Conservation (phyloP, 2,797 vertebrate genomes). For the Garrulus glandarius region DNA sequence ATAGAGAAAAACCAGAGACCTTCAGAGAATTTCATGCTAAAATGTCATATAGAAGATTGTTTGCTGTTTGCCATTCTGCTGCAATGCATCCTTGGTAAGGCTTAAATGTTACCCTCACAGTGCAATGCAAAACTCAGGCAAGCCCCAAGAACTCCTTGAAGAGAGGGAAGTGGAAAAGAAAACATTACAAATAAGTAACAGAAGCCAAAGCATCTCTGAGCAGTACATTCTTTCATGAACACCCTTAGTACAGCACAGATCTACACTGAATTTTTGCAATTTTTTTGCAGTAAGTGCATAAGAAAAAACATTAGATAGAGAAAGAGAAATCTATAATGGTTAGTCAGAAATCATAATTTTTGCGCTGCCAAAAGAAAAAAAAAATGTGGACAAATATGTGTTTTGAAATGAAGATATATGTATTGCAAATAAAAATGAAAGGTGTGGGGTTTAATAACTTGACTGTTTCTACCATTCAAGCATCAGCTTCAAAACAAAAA, state of each 20-base stretch:
- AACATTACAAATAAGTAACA: background rate
- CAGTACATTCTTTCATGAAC: background rate
- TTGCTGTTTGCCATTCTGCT: background rate
- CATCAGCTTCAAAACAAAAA: conserved; percentile 37
- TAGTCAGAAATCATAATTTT: background rate
- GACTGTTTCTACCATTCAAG: background rate
- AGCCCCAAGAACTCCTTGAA: background rate
- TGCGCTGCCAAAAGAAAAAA: background rate
- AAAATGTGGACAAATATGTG: background rate
- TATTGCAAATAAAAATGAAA: background rate
- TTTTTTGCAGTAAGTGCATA: background rate
- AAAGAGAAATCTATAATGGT: background rate
- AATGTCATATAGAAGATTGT: background rate
- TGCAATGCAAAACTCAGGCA: background rate
- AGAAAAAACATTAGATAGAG: background rate
- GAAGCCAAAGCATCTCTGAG: background rate
- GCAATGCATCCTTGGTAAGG: background rate
- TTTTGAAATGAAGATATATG: background rate
- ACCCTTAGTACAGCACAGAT: background rate
- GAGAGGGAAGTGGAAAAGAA: background rate
- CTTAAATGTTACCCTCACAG: background rate
- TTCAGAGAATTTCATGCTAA: background rate
- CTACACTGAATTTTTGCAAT: background rate
- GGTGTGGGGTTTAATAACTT: background rate
- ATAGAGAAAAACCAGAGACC: background rate